A percentile compares a stretch with the other conserved stretches of the same genome.
phyloP scores from a whole-genome alignment of 2,888 invertebrate species.

The Mycalesis mineus region DNA sequence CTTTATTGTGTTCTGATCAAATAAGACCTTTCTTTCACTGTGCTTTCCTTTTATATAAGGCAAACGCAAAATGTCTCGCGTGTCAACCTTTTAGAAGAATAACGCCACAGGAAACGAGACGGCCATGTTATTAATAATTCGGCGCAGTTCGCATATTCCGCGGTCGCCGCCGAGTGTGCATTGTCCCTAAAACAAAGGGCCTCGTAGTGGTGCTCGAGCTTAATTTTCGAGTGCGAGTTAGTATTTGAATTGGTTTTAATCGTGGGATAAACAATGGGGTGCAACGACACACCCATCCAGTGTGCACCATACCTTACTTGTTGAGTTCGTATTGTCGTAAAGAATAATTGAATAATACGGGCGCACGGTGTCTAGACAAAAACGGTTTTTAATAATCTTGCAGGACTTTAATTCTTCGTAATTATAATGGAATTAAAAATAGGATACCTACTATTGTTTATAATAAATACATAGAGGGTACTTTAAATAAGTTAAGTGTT shows the following conservation, averaged over 20 bases:
- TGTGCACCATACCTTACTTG: conserved; percentile 45
- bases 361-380: conserved; percentile 17
- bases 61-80: background rate
- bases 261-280: conserved; percentile 76
- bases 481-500: no score
- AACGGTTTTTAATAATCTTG: conserved; percentile 7
- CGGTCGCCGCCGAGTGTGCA: conserved; percentile 51
- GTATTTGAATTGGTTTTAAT: conserved; percentile 76
- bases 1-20: no score
- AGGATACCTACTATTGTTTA: no score
- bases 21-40: background rate
- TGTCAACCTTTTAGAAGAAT: background rate
- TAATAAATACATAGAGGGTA: no score
- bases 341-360: conserved; percentile 24
- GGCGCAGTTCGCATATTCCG: conserved; percentile 40
- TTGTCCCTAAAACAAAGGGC: conserved; percentile 73
- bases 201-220: conserved; percentile 66
- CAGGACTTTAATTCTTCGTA: no score
- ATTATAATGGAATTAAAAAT: no score
- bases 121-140: conserved; percentile 5
- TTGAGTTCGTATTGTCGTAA: conserved; percentile 31
- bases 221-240: conserved; percentile 76
- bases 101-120: conserved; percentile 11
- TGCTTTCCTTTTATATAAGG: background rate
- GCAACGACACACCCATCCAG: conserved; percentile 65